Conservation (phyloP, 2,888 invertebrate genomes). For the Lithophane semibrunnea region DNA sequence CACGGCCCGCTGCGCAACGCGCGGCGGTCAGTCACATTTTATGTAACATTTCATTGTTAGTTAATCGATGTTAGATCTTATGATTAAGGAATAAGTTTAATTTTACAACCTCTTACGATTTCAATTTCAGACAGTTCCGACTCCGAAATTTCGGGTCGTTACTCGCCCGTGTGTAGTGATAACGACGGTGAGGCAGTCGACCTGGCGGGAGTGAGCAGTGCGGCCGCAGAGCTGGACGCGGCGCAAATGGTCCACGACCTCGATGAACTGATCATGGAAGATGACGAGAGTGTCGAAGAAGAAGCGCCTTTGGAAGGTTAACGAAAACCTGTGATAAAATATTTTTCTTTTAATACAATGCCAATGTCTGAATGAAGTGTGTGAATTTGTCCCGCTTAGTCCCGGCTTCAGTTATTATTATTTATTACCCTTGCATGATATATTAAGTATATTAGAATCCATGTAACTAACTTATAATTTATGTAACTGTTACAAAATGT, state of each 20-base stretch:
- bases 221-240: conserved; percentile 74
- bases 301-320: conserved; percentile 77
- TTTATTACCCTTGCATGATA: too few relatives aligned
- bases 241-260: conserved; percentile 83
- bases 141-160: conserved; percentile 90
- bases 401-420: background rate
- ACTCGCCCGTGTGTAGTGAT: conserved; percentile 92
- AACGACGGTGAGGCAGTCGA: conserved; percentile 77
- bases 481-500: background rate
- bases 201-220: conserved; percentile 55
- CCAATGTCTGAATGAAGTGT: background rate
- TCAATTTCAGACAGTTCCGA: conserved; percentile 86
- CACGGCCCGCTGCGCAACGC: too few relatives aligned
- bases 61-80: background rate
- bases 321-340: background rate
- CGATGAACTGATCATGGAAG: conserved; percentile 86
- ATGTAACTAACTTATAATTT: background rate
- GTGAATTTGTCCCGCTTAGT: background rate
- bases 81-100: background rate
- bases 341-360: background rate
- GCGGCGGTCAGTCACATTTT: background rate
- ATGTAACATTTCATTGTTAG: background rate
- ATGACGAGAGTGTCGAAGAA: conserved; percentile 81
- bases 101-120: conserved; percentile 6
- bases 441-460: too few relatives aligned